Conservation (phyloP, 2,797 vertebrate species). For the Streptopelia turtur region DNA sequence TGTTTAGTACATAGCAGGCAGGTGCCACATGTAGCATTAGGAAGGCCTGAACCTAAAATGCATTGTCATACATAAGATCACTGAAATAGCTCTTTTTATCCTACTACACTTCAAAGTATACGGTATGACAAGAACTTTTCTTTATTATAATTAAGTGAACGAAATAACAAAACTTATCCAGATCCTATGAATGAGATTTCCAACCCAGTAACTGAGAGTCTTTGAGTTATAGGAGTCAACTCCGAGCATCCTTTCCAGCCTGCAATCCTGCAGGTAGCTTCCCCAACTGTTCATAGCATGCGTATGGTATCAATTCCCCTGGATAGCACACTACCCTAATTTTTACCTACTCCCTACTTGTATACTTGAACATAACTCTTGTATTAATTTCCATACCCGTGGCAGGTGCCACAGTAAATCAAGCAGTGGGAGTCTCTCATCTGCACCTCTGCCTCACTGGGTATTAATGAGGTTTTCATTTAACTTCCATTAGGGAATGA, state of each 20-base stretch:
- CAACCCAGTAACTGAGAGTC: neutral
- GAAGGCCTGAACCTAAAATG: neutral
- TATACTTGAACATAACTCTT: neutral
- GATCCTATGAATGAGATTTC: neutral
- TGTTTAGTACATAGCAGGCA: neutral
- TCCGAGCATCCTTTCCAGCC: neutral
- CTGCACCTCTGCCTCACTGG: neutral
- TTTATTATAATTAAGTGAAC: neutral
- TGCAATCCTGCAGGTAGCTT: neutral
- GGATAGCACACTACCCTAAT: neutral
- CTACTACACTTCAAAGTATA: neutral
- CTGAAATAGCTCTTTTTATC: neutral
- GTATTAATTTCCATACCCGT: neutral
- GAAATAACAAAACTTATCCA: neutral
- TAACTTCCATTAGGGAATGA: slow-evolving; percentile 25
- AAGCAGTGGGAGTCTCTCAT: slow-evolving; percentile 14
- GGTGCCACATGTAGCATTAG: rapidly evolving
- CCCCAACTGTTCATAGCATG: neutral
- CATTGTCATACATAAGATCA: neutral
- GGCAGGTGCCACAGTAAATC: slow-evolving; percentile 54
- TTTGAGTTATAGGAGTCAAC: neutral
- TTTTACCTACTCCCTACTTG: neutral
- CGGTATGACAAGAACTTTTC: neutral
- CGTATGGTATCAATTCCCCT: neutral
- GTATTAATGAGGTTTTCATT: slow-evolving; percentile 49